Percentiles rank a stretch among this genome's conserved stretches.
Conservation (phyloP, 2,888 invertebrate species). For the Parascotia fuliginaria region DNA sequence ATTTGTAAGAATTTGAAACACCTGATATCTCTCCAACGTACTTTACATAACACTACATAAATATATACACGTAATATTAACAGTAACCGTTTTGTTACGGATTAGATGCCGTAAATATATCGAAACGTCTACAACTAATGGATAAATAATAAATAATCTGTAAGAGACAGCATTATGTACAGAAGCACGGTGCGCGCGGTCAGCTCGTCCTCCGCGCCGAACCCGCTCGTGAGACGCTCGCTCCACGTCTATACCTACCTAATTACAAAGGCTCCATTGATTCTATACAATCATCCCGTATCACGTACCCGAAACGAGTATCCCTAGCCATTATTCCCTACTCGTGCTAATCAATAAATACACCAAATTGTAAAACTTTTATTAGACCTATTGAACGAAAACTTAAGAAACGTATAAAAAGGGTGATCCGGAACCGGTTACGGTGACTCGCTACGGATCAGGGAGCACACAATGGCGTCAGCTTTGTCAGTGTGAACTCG, state of each 20-base stretch:
- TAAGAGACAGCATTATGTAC: slow-evolving; percentile 79
- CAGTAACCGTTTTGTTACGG: slow-evolving; percentile 55
- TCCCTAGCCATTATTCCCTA: slow-evolving; percentile 15
- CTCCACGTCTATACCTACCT: slow-evolving; percentile 48
- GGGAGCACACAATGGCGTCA: slow-evolving; percentile 58
- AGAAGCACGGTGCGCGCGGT: slow-evolving; percentile 76
- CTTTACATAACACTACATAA: slow-evolving; percentile 44
- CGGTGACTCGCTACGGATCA: slow-evolving; percentile 55
- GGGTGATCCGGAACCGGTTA: slow-evolving; percentile 70
- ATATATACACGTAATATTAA: slow-evolving; percentile 61
- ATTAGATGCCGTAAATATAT: slow-evolving; percentile 52
- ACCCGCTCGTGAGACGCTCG: slow-evolving; percentile 46
- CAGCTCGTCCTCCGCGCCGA: slow-evolving; percentile 46
- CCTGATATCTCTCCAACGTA: slow-evolving; percentile 37
- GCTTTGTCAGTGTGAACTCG: slow-evolving; percentile 61
- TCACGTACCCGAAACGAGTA: slow-evolving; percentile 30
- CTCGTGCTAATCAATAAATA: slow-evolving; percentile 22
- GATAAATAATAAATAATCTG: slow-evolving; percentile 83
- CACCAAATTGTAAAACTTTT: slow-evolving; percentile 48
- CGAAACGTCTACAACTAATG: slow-evolving; percentile 64
- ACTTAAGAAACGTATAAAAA: slow-evolving; percentile 59
- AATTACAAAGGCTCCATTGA: slow-evolving; percentile 57
- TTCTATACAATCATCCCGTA: slow-evolving; percentile 67
- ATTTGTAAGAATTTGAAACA: slow-evolving; percentile 35
- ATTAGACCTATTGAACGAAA: slow-evolving; percentile 52